phyloP scores from a whole-genome alignment of 2,113 vertebrate genomes.

The Synchiropus splendidus region DNA sequence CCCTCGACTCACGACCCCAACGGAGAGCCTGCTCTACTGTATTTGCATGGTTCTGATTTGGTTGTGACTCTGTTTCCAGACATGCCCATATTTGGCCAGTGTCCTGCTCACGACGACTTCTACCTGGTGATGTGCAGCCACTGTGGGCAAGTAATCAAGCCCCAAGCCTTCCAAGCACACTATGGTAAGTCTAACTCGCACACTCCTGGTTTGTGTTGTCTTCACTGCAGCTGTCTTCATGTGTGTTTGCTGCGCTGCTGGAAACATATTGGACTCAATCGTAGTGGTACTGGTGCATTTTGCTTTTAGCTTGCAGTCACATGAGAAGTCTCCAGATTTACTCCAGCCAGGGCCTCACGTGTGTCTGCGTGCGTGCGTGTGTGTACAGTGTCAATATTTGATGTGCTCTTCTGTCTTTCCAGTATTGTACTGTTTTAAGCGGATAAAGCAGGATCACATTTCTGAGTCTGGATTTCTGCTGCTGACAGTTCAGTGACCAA shows the following conservation, averaged over 20 bases:
- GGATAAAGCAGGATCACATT: conserved; percentile 8
- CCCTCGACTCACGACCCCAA: too few relatives aligned
- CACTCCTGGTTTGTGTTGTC: neutral
- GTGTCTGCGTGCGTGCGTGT: conserved; percentile 27
- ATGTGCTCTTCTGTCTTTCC: conserved; percentile 24
- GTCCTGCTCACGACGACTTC: conserved; percentile 97
- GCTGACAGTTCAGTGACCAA: too few relatives aligned
- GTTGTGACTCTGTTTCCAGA: conserved; percentile 34
- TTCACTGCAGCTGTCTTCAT: neutral
- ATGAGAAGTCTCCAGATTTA: conserved; percentile 1
- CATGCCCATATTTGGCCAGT: conserved; percentile 99
- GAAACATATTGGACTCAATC: too few relatives aligned
- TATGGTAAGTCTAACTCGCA: conserved; percentile 85
- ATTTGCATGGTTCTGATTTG: too few relatives aligned
- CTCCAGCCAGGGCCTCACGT: conserved; percentile 2
- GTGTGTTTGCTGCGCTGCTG: too few relatives aligned
- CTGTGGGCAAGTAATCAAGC: conserved; percentile 97
- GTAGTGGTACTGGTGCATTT: too few relatives aligned
- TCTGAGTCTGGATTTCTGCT: neutral
- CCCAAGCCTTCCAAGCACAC: conserved; percentile 99
- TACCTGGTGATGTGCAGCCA: conserved; percentile 99
- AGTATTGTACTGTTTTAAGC: conserved; percentile 20
- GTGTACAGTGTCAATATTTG: conserved; percentile 53
- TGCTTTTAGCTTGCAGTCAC: too few relatives aligned
- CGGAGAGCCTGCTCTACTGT: too few relatives aligned